Conservation (phyloP, 1,140 invertebrate species). For the Heliconius melpomene region DNA sequence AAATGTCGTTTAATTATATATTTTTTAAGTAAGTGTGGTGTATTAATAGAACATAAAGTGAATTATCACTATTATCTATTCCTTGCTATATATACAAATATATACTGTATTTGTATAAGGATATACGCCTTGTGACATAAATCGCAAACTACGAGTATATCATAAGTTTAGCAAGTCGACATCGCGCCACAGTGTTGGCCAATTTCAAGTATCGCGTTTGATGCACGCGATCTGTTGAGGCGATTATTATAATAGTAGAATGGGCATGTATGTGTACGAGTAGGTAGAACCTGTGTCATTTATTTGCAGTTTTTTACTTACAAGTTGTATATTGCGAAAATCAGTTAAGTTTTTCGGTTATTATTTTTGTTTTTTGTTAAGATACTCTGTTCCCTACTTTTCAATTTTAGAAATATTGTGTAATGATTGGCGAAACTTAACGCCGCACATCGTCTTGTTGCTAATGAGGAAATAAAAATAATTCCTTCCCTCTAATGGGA, state of each 20-base stretch:
- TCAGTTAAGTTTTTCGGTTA: neutral
- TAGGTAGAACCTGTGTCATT: neutral
- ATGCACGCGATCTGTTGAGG: constrained; percentile 46
- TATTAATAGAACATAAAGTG: too few relatives aligned
- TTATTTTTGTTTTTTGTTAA: neutral
- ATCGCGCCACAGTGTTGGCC: constrained; percentile 33
- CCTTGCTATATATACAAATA: neutral
- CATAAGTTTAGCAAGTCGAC: constrained; percentile 36
- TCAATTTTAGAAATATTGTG: neutral
- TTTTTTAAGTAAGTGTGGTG: too few relatives aligned
- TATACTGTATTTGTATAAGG: neutral
- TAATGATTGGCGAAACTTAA: neutral
- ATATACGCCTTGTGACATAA: constrained; percentile 14
- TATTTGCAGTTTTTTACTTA: too few relatives aligned
- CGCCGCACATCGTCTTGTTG: too few relatives aligned
- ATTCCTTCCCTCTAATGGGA: too few relatives aligned
- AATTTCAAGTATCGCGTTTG: constrained; percentile 42
- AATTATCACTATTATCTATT: too few relatives aligned
- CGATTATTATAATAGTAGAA: constrained; percentile 6
- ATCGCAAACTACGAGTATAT: constrained; percentile 24
- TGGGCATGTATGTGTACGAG: neutral
- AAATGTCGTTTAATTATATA: too few relatives aligned
- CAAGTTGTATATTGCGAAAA: neutral
- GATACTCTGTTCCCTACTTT: neutral
- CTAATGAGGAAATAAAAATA: too few relatives aligned